These are phyloP conservation scores for Embidobia sp. DNA, from an alignment of 2,888 invertebrate species.

Conservation along the genomic window DNA sequence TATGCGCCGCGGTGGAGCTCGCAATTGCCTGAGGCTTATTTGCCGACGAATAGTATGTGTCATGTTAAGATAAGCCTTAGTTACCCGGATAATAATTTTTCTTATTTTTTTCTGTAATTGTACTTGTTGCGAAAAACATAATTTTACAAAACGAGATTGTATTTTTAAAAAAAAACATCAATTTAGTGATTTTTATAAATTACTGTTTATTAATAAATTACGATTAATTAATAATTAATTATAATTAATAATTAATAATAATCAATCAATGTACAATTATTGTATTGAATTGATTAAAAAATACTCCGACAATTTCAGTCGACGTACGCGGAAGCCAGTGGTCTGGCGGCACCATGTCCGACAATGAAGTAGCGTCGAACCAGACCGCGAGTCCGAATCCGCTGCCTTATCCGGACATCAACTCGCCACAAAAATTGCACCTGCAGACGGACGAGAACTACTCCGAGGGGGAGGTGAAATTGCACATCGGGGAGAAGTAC, in stretches of 20 bases:
- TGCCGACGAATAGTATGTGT: constrained; percentile 80
- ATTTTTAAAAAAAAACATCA: too few species aligned
- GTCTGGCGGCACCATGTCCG: constrained; percentile 91
- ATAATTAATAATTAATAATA: too few species aligned
- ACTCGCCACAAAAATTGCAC: constrained; percentile 76
- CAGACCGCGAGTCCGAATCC: constrained; percentile 87
- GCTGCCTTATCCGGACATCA: constrained; percentile 89
- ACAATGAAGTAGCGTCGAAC: constrained; percentile 86
- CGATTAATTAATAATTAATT: too few species aligned
- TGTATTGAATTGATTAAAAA: neutral
- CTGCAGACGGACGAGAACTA: constrained; percentile 76
- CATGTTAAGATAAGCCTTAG: too few species aligned
- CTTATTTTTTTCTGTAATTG: too few species aligned
- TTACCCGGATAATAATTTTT: too few species aligned
- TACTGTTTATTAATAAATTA: too few species aligned
- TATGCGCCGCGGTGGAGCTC: constrained; percentile 87
- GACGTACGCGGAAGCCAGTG: constrained; percentile 84
- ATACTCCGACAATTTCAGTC: constrained; percentile 66
- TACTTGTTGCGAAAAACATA: too few species aligned
- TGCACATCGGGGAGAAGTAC: constrained; percentile 89
- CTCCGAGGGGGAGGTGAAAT: constrained; percentile 81
- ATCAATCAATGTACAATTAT: too few species aligned
- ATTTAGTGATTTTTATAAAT: too few species aligned
- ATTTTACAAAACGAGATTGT: too few species aligned
- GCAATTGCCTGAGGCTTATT: constrained; percentile 86